Evolutionary conservation across 2,113 vertebrate species (phyloP).

Genomic region (Phalacrocorax pelagicus): DNA sequence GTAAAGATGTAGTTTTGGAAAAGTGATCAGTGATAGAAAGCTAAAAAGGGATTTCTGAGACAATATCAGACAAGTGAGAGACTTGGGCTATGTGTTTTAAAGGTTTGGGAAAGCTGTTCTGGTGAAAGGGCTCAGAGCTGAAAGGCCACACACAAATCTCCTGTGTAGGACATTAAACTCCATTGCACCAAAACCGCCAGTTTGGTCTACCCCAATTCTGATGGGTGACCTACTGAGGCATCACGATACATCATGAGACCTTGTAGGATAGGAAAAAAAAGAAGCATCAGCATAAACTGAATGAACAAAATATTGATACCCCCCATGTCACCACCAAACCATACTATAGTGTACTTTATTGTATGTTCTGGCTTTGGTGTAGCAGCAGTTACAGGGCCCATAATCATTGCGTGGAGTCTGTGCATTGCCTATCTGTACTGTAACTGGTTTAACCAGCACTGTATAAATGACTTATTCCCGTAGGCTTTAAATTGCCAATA

Average conservation of each 20-base stretch:
- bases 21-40: not conserved
- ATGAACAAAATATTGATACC: not conserved
- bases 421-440: not conserved
- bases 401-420: not conserved
- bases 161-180: not conserved
- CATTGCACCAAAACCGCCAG: not conserved
- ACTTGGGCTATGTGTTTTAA: not conserved
- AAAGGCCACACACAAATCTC: not conserved
- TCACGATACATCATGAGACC: not conserved
- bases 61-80: not conserved
- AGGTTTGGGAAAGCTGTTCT: not conserved
- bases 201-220: not conserved
- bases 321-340: not conserved
- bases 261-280: not conserved
- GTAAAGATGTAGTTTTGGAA: not conserved
- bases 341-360: not conserved
- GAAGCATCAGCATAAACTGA: not conserved
- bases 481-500: not conserved
- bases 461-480: not conserved
- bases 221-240: not conserved
- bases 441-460: not conserved
- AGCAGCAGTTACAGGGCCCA: not conserved
- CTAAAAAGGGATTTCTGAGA: not conserved
- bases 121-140: not conserved
- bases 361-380: not conserved